Conservation (phyloP, 2,888 invertebrate species). For the Eucriotettix oculatus region DNA sequence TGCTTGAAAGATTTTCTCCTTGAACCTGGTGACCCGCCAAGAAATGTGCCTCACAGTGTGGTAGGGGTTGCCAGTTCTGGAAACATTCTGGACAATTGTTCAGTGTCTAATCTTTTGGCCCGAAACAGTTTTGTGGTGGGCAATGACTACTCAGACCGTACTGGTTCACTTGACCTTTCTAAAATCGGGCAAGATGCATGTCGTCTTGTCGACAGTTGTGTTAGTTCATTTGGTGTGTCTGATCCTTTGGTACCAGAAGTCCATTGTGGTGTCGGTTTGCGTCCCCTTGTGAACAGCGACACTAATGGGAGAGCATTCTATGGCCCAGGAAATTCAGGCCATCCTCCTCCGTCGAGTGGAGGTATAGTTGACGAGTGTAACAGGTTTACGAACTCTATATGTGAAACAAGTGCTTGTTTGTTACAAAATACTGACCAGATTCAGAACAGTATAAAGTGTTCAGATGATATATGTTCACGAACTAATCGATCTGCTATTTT, state of each 20-base stretch:
- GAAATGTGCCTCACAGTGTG: constrained; percentile 8
- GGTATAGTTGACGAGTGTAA: too few relatives aligned
- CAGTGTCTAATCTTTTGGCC: not conserved
- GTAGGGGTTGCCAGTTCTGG: constrained; percentile 1
- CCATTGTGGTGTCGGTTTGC: too few relatives aligned
- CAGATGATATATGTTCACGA: not conserved
- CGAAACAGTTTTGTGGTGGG: not conserved
- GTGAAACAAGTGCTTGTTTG: too few relatives aligned
- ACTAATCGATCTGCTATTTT: too few relatives aligned
- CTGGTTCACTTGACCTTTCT: not conserved
- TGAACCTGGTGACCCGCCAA: constrained; percentile 11
- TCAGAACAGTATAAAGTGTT: constrained; percentile 2
- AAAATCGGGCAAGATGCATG: not conserved
- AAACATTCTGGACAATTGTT: not conserved
- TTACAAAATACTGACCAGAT: too few relatives aligned
- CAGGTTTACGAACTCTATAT: too few relatives aligned
- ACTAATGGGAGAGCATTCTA: too few relatives aligned
- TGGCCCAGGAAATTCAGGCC: too few relatives aligned
- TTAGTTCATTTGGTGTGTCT: not conserved
- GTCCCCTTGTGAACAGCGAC: too few relatives aligned
- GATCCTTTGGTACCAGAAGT: not conserved
- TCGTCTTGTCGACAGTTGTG: not conserved
- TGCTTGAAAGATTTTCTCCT: constrained; percentile 17
- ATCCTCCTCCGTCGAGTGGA: too few relatives aligned
- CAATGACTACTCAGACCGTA: not conserved